These are phyloP conservation scores for Yasuhikotakia modesta DNA, from an alignment of 2,797 vertebrate species.

Conservation along the genomic window DNA sequence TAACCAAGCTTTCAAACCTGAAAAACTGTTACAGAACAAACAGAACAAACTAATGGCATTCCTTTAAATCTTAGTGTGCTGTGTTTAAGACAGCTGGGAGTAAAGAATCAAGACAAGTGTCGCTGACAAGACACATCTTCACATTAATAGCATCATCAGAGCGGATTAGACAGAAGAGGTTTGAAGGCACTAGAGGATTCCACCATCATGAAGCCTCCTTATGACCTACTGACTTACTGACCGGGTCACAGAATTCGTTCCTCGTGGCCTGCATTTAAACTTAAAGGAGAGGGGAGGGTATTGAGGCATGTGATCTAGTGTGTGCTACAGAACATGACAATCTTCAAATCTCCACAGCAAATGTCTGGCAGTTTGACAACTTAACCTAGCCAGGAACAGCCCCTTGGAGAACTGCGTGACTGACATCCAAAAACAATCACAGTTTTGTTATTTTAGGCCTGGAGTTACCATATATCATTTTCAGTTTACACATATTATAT, in stretches of 20 bases:
- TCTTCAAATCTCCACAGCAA: background rate
- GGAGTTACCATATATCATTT: no score
- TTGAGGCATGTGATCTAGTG: background rate
- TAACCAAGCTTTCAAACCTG: constrained; percentile 9
- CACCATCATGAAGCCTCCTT: constrained; percentile 59
- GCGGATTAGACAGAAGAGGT: constrained; percentile 62
- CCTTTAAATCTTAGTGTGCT: background rate
- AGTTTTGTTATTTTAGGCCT: no score
- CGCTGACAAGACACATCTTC: constrained; percentile 53
- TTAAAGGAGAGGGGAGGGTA: background rate
- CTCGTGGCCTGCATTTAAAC: constrained; percentile 10
- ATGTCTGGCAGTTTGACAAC: background rate
- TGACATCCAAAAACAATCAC: no score
- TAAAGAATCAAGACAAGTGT: constrained; percentile 44
- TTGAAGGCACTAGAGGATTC: constrained; percentile 62
- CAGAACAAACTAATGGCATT: background rate
- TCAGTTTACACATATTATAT: no score
- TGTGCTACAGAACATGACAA: background rate
- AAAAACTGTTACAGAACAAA: background rate
- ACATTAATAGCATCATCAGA: constrained; percentile 65
- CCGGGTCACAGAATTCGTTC: constrained; percentile 29
- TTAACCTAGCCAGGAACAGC: no score
- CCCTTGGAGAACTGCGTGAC: no score
- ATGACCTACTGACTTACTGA: constrained; percentile 55
- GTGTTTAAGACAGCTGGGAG: constrained; percentile 25